These are phyloP conservation scores for Notechis scutatus DNA, from an alignment of 2,113 vertebrate genomes.

Conservation along the genomic window DNA sequence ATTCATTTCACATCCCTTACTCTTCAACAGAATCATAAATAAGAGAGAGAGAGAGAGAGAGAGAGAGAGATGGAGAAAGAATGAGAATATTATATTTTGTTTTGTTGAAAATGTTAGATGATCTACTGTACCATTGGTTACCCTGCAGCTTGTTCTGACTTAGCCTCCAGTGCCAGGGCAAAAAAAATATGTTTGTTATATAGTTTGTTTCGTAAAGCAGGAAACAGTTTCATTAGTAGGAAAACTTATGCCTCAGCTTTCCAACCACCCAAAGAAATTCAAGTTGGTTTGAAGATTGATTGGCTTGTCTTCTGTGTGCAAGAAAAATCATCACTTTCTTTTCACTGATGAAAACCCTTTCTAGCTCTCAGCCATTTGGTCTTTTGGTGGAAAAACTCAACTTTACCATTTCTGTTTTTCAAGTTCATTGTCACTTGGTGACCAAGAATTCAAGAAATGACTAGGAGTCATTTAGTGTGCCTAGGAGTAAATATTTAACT, in stretches of 20 bases:
- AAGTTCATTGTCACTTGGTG: background rate
- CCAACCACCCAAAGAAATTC: background rate
- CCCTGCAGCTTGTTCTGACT: background rate
- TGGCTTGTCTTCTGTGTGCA: background rate
- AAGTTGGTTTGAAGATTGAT: background rate
- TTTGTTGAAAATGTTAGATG: constrained; percentile 14
- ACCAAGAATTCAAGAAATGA: background rate
- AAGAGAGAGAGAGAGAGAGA: constrained; percentile 3
- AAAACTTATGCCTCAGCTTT: background rate
- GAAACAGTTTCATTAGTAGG: background rate
- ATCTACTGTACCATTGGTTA: background rate
- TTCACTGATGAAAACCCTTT: background rate
- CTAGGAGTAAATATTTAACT: background rate
- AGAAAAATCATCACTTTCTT: background rate
- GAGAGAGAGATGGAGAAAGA: constrained; percentile 21
- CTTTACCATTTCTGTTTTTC: background rate
- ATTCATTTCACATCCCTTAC: constrained; percentile 28
- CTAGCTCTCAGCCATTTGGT: background rate
- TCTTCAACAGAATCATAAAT: constrained; percentile 48
- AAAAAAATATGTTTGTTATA: background rate
- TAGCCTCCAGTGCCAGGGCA: background rate
- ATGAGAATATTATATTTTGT: constrained; percentile 27
- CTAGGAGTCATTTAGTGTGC: background rate
- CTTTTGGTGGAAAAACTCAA: background rate
- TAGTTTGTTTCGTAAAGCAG: accelerated